Base-by-base conservation (phyloP, 2,113 vertebrate species). In the Barbus barbus region DNA sequence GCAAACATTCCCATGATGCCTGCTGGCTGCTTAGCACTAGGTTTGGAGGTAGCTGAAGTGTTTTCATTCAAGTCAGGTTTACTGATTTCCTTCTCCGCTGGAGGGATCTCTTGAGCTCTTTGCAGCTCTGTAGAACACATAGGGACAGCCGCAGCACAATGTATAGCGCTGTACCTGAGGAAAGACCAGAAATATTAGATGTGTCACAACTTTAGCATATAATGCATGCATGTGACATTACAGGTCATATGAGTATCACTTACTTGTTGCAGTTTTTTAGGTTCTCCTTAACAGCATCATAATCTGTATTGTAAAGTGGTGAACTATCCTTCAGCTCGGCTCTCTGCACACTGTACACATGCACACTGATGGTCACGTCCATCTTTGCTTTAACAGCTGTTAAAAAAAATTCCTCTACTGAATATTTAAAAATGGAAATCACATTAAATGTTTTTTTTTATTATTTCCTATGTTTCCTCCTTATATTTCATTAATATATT, bases 281-380 rank as follows among this genome's bases (percentile, higher is more conserved):
- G 87, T 98, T 97, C 61, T 97, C 93, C 91, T 97, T 99, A 80
- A 98, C 90, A 4, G 96, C 95, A 79, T 99, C 97, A 0, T 99
- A 99, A 92, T 99, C 98, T 0, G 97, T 97, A 65, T 94, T 95
- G 94, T 97, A 99, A 71, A 99, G 96, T 0, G 97, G 97, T 0
- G 94, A 93, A 14, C 97, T 98, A 94, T 99, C 98, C 90, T 95
- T 97, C 33, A 99, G 93, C 67, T 95, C 90, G 16, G 97, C 96
- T 90, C 96, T 97, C 93, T 99, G 98, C 71, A 99, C 92, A 79
- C 98, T 99, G 95, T 99, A 99, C 83, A 99, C 93, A 0, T 99
- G 98, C 72, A 98, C 90, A 0, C 96, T 98, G 5, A 96, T 93
- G 0, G 96, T 73, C 1, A 93, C 83, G 48, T 93, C 92, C 87